phyloP scores from a whole-genome alignment of 2,113 vertebrate genomes.

The Python bivittatus region DNA sequence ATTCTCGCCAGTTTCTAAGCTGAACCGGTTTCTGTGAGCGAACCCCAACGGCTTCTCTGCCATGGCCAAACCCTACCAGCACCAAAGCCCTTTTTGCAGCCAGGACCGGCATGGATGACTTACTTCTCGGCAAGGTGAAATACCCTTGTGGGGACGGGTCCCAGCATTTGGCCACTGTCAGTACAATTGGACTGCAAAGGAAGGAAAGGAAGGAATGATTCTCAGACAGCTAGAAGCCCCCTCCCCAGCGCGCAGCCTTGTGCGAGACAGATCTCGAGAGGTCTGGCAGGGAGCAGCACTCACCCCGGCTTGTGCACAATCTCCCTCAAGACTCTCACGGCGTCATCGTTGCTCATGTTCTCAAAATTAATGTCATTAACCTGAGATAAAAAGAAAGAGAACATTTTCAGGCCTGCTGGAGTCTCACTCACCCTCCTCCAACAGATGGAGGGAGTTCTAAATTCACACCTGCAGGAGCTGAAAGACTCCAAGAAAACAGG shows the following conservation, averaged over 20 bases:
- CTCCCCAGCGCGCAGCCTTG: background rate
- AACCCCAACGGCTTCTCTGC: background rate
- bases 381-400: constrained; percentile 64
- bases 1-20: background rate
- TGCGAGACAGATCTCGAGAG: constrained; percentile 38
- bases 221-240: background rate
- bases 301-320: constrained; percentile 94
- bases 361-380: constrained; percentile 97
- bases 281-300: constrained; percentile 14
- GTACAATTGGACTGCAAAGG: constrained; percentile 83
- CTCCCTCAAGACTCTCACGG: constrained; percentile 90
- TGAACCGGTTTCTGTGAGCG: no score
- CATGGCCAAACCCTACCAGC: no score
- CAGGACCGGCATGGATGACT: constrained; percentile 60
- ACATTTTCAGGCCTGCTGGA: background rate
- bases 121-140: constrained; percentile 93
- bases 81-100: background rate
- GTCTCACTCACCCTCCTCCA: background rate
- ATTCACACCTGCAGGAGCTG: background rate
- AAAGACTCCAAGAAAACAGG: background rate
- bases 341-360: constrained; percentile 96
- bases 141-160: constrained; percentile 90
- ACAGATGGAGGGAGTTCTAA: background rate
- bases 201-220: background rate
- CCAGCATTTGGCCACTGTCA: constrained; percentile 97